These are phyloP conservation scores for Oceanodroma leucorhoa DNA, from an alignment of 2,797 vertebrate genomes.

Conservation along the genomic window DNA sequence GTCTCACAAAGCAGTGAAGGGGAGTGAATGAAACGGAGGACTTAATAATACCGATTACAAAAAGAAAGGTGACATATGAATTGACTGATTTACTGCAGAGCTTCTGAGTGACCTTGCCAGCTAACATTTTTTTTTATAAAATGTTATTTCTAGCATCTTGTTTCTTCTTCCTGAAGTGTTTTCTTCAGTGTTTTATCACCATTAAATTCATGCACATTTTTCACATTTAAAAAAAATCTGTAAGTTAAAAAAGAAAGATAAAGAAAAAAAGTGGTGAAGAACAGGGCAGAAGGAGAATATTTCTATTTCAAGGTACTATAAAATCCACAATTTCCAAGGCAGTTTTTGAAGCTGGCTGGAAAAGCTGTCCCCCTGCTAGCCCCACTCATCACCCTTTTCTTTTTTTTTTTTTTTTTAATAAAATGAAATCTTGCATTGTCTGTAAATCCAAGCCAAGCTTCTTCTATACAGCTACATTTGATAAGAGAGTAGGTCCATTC, in stretches of 20 bases:
- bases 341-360: background rate
- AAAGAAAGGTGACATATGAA: background rate
- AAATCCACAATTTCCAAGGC: background rate
- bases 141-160: background rate
- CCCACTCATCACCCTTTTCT: rapidly evolving
- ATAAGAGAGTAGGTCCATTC: background rate
- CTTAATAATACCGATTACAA: background rate
- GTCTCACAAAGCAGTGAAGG: background rate
- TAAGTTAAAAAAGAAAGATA: background rate
- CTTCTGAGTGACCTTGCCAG: background rate
- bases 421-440: background rate
- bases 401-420: background rate
- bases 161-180: background rate
- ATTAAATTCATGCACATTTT: background rate
- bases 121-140: background rate
- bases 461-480: background rate
- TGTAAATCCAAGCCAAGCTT: background rate
- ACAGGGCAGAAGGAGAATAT: background rate
- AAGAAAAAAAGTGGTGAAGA: background rate
- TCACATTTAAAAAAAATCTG: background rate
- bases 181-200: background rate
- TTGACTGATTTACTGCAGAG: background rate
- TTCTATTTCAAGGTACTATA: background rate
- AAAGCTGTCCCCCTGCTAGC: background rate
- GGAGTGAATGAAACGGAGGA: background rate